Evolutionary conservation across 2,113 vertebrate genomes (phyloP).

Genomic region (Pseudopodoces humilis): DNA sequence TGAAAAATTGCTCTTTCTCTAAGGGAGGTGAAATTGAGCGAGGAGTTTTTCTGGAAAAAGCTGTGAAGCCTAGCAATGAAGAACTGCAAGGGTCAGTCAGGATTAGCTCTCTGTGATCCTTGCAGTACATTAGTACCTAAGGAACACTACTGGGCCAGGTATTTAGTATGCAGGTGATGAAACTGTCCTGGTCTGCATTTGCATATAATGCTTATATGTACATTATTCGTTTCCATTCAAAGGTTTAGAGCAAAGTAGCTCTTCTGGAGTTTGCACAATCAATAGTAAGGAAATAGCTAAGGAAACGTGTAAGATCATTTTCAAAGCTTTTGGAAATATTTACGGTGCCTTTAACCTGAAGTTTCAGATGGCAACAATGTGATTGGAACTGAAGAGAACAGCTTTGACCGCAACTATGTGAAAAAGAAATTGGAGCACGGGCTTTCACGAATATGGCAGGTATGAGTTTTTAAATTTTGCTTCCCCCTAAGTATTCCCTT

Average conservation of each 20-base stretch:
- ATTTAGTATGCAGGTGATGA: neutral
- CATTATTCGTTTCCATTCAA: neutral
- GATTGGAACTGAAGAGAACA: constrained; percentile 78
- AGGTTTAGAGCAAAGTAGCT: neutral
- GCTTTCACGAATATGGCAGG: constrained; percentile 97
- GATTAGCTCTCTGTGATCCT: neutral
- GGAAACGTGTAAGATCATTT: neutral
- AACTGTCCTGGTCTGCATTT: neutral
- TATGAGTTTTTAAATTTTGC: constrained; percentile 34
- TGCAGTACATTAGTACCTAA: neutral
- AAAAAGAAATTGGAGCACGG: constrained; percentile 98
- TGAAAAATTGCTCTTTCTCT: neutral
- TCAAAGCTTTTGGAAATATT: neutral
- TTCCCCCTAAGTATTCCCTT: neutral
- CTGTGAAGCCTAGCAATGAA: neutral
- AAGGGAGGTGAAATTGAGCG: neutral
- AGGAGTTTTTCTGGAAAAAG: neutral
- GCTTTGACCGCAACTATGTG: constrained; percentile 93
- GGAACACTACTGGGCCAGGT: neutral
- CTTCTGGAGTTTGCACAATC: neutral
- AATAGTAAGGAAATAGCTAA: neutral
- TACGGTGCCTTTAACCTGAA: neutral
- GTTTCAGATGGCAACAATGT: constrained; percentile 76
- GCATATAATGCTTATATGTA: neutral
- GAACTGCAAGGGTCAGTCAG: neutral